Evolutionary conservation across 2,797 vertebrate species (phyloP).

Genomic region (Smutsia temminckii): DNA sequence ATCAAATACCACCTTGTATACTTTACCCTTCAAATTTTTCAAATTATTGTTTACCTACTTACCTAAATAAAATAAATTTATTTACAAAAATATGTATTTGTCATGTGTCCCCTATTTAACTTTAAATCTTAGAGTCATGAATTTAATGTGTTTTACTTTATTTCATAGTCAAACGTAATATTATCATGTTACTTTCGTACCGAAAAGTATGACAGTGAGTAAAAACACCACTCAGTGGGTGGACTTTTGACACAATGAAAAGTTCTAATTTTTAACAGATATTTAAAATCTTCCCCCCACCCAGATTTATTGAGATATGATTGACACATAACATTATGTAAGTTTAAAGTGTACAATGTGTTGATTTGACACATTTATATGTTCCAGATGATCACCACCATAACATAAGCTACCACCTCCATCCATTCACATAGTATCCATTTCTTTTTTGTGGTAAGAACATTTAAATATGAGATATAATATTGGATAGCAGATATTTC

Average conservation of each 20-base stretch:
- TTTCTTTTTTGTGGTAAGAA: background rate
- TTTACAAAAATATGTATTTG: background rate
- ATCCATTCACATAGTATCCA: background rate
- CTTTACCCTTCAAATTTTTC: background rate
- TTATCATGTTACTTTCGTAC: background rate
- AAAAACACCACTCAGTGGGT: background rate
- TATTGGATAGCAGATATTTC: background rate
- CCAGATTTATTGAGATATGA: background rate
- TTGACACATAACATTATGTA: background rate
- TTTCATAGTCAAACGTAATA: conserved; percentile 8
- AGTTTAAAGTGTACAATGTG: background rate
- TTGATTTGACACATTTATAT: background rate
- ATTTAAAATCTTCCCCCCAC: background rate
- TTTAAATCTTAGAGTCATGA: conserved; percentile 45
- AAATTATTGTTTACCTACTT: background rate
- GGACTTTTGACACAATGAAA: background rate
- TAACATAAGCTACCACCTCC: background rate
- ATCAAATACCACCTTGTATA: background rate
- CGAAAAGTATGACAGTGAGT: background rate
- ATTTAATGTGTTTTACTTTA: background rate
- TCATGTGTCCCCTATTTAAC: background rate
- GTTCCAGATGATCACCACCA: background rate
- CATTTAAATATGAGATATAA: background rate
- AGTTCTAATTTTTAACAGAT: background rate
- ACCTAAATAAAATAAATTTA: no score